Evolutionary conservation across 2,888 invertebrate genomes (phyloP).

Genomic region (Endomychus coccineus): DNA sequence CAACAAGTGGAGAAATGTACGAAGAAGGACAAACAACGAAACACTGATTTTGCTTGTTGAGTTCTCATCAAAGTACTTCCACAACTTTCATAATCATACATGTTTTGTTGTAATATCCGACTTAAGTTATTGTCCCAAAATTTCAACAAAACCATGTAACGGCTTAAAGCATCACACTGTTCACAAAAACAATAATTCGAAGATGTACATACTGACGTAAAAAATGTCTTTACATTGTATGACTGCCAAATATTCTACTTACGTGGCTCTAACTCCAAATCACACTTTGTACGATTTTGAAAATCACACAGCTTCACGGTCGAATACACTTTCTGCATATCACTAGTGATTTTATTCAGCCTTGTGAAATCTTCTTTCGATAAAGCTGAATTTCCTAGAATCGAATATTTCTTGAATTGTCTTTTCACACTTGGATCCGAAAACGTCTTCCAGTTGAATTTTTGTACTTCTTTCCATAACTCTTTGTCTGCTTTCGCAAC

Average conservation of each 20-base stretch:
- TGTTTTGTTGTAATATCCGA: too few species aligned
- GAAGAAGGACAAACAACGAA: too few species aligned
- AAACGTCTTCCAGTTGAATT: slow-evolving; percentile 67
- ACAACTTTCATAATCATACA: too few species aligned
- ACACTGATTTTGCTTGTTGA: too few species aligned
- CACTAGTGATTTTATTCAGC: slow-evolving; percentile 55
- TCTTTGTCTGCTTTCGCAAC: slow-evolving; percentile 52
- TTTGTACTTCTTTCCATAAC: slow-evolving; percentile 52
- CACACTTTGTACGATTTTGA: slow-evolving; percentile 55
- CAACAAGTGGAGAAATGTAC: too few species aligned
- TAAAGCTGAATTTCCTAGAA: slow-evolving; percentile 66
- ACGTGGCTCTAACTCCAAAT: slow-evolving; percentile 68
- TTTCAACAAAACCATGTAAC: too few species aligned
- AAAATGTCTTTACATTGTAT: too few species aligned
- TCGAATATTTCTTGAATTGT: slow-evolving; percentile 66
- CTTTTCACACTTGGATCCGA: slow-evolving; percentile 60
- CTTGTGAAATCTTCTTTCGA: slow-evolving; percentile 59
- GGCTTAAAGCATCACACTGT: too few species aligned
- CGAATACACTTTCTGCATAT: slow-evolving; percentile 71
- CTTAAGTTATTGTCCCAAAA: too few species aligned
- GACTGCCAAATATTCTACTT: slow-evolving; percentile 24
- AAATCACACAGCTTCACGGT: slow-evolving; percentile 72
- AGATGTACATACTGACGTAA: too few species aligned
- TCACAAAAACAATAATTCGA: too few species aligned
- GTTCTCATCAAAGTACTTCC: too few species aligned